phyloP scores from a whole-genome alignment of 1,140 invertebrate species.

The Tetramorium alpestre region DNA sequence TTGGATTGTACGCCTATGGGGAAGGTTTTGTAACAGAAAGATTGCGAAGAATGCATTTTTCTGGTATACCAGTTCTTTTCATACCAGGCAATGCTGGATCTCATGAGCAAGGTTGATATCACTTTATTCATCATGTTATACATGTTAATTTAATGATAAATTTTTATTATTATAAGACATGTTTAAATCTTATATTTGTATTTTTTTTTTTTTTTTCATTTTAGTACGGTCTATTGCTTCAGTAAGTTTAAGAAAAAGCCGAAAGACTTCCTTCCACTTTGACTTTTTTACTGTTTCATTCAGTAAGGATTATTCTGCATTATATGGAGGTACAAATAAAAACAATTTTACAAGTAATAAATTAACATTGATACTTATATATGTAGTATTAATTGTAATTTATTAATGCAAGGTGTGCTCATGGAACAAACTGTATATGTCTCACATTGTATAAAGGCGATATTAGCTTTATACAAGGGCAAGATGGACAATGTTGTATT shows the following conservation, averaged over 20 bases:
- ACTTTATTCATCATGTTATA: not conserved
- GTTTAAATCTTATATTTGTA: not conserved
- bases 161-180: not conserved
- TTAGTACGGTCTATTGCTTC: slow-evolving; percentile 94
- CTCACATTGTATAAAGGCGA: slow-evolving; percentile 89
- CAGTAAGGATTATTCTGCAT: slow-evolving; percentile 82
- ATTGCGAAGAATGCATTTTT: slow-evolving; percentile 90
- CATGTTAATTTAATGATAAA: not conserved
- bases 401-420: slow-evolving; percentile 87
- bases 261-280: slow-evolving; percentile 90
- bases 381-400: slow-evolving; percentile 20
- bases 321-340: slow-evolving; percentile 81
- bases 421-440: slow-evolving; percentile 92
- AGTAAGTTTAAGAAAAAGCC: slow-evolving; percentile 92
- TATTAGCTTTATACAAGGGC: slow-evolving; percentile 90
- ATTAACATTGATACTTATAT: not conserved
- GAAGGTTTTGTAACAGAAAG: slow-evolving; percentile 92
- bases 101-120: slow-evolving; percentile 91
- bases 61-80: slow-evolving; percentile 96
- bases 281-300: slow-evolving; percentile 92
- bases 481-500: slow-evolving; percentile 88
- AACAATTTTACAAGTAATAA: slow-evolving; percentile 12
- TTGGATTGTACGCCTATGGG: slow-evolving; percentile 95
- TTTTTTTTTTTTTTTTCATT: slow-evolving; percentile 68
- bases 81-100: slow-evolving; percentile 97